These are phyloP conservation scores for Acomys russatus DNA, from an alignment of 2,797 vertebrate species.

Conservation along the genomic window DNA sequence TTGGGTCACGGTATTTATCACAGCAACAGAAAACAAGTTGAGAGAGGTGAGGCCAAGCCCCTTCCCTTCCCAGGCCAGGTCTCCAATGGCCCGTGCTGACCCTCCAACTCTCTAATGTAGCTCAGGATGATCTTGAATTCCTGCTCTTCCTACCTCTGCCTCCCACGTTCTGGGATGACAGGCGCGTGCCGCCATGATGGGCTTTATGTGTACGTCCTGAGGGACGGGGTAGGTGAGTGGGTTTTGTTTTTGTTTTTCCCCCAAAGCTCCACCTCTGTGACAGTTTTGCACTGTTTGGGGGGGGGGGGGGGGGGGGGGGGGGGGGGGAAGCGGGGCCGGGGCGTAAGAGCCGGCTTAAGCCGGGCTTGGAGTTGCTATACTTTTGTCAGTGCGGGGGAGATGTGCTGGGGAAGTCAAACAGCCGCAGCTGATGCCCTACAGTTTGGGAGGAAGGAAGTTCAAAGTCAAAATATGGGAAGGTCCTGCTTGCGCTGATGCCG, in stretches of 20 bases:
- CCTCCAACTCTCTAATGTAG: neutral
- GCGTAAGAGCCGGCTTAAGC: neutral
- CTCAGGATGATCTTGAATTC: neutral
- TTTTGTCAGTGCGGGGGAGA: neutral
- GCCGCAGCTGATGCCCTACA: neutral
- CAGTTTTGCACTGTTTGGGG: neutral
- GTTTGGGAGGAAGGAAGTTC: neutral
- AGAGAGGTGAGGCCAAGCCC: neutral
- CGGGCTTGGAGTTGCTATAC: too few relatives aligned
- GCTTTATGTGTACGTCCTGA: neutral
- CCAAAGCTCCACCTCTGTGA: neutral
- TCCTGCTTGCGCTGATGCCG: neutral
- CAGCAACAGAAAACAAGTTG: neutral
- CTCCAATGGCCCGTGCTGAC: neutral
- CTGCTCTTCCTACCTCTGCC: too few relatives aligned
- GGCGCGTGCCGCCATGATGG: neutral
- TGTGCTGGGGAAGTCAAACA: neutral
- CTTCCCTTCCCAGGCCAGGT: neutral
- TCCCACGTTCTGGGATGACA: too few relatives aligned
- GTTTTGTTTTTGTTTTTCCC: neutral
- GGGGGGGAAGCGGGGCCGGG: too few relatives aligned
- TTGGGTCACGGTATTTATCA: neutral
- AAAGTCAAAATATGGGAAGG: neutral
- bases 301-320: too few relatives aligned
- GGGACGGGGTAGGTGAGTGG: neutral